These are phyloP conservation scores for Gallinago solitaria DNA, from an alignment of 2,797 vertebrate genomes.

Conservation along the genomic window DNA sequence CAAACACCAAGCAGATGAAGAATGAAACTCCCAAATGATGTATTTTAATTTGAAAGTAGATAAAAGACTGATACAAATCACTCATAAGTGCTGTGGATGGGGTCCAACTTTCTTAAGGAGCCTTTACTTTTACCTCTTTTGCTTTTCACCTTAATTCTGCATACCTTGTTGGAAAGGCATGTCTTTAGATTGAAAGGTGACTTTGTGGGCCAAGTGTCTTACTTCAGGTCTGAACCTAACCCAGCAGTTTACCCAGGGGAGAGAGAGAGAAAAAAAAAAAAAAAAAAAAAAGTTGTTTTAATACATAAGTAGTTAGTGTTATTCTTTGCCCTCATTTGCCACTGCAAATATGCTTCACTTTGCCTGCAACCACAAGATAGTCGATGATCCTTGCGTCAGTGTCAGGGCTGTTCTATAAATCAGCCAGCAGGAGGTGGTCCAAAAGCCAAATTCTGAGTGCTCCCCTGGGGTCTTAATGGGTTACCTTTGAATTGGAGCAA, in stretches of 20 bases:
- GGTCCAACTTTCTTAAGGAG: neutral
- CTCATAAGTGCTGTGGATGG: neutral
- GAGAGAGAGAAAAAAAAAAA: neutral
- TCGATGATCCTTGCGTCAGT: neutral
- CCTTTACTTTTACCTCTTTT: neutral
- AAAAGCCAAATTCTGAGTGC: constrained; percentile 3
- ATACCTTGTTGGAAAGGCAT: neutral
- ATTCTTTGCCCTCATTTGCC: neutral
- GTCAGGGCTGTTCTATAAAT: constrained; percentile 23
- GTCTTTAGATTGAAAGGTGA: neutral
- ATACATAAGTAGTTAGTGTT: neutral
- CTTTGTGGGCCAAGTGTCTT: neutral
- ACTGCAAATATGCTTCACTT: neutral
- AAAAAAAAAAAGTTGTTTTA: neutral
- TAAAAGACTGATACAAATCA: neutral
- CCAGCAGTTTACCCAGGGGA: neutral
- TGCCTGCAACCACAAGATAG: neutral
- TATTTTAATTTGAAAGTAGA: neutral
- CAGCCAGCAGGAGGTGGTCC: constrained; percentile 16
- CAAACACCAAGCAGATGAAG: neutral
- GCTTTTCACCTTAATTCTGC: neutral
- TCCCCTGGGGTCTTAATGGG: neutral
- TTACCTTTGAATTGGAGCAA: constrained; percentile 56
- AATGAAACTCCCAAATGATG: neutral
- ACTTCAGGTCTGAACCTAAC: neutral